A percentile compares a stretch with the other conserved stretches of the same genome.
Conservation (phyloP, 2,888 invertebrate species). For the Osmoderma eremita region DNA sequence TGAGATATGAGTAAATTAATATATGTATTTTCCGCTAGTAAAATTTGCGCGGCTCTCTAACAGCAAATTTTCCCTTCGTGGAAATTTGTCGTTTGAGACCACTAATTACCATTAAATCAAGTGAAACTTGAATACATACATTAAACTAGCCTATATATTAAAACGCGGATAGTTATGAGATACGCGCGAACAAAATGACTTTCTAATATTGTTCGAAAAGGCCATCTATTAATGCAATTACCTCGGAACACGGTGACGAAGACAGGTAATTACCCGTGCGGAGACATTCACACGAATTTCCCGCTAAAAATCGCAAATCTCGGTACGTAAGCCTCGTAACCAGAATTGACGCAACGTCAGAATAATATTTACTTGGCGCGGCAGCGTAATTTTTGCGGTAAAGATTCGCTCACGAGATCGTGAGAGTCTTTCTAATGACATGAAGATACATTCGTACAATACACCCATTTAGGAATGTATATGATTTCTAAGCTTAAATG, state of each 20-base stretch:
- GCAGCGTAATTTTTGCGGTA: not conserved
- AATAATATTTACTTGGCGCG: slow-evolving; percentile 22
- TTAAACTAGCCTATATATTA: not conserved
- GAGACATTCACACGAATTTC: slow-evolving; percentile 25
- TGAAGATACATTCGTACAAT: not conserved
- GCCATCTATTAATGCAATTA: slow-evolving; percentile 24
- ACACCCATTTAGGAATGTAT: not conserved
- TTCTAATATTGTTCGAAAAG: slow-evolving; percentile 20
- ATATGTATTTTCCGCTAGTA: too few relatives aligned
- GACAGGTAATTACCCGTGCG: slow-evolving; percentile 11
- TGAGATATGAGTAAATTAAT: too few relatives aligned
- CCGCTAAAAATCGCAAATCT: not conserved
- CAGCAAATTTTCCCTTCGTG: too few relatives aligned
- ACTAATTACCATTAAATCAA: too few relatives aligned
- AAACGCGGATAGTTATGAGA: not conserved
- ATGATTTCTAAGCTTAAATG: too few relatives aligned
- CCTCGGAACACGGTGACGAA: slow-evolving; percentile 16
- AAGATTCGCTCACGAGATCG: slow-evolving; percentile 8
- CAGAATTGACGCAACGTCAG: slow-evolving; percentile 30
- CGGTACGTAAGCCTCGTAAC: not conserved
- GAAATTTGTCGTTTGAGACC: too few relatives aligned
- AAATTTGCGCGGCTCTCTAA: too few relatives aligned
- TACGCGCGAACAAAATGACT: not conserved
- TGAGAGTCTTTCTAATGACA: slow-evolving; percentile 4
- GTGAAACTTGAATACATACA: not conserved